These are phyloP conservation scores for Eumerus sabulonum DNA, from an alignment of 2,888 invertebrate genomes.

Conservation along the genomic window DNA sequence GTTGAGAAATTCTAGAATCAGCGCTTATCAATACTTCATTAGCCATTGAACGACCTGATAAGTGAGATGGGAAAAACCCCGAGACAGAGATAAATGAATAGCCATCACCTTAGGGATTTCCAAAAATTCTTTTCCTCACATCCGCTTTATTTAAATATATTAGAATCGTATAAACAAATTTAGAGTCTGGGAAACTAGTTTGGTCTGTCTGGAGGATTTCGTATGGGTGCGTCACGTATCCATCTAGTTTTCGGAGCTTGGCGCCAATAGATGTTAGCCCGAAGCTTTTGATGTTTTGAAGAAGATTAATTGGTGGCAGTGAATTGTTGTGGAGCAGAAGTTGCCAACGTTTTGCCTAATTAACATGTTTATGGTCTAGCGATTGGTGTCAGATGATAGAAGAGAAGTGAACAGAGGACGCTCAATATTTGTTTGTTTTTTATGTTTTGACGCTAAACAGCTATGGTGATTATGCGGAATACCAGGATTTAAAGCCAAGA, in stretches of 20 bases:
- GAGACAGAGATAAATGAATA: conserved; percentile 52
- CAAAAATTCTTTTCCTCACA: conserved; percentile 43
- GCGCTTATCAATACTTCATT: too few species aligned
- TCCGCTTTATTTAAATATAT: conserved; percentile 44
- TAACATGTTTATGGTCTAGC: conserved; percentile 14
- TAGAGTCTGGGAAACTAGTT: too few species aligned
- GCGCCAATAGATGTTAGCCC: conserved; percentile 31
- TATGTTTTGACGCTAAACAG: neutral
- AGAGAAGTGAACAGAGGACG: too few species aligned
- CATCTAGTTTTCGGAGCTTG: conserved; percentile 3
- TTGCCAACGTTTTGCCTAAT: conserved; percentile 36
- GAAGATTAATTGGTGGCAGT: conserved; percentile 31
- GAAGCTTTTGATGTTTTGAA: conserved; percentile 10
- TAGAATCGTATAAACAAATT: conserved; percentile 25
- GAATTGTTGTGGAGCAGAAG: neutral
- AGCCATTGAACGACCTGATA: too few species aligned
- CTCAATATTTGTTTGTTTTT: neutral
- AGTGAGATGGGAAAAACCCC: conserved; percentile 38
- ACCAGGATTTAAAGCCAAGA: too few species aligned
- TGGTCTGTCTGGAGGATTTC: conserved; percentile 10
- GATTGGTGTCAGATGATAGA: neutral
- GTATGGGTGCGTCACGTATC: neutral
- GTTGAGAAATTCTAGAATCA: too few species aligned
- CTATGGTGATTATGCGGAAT: too few species aligned
- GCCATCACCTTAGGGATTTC: conserved; percentile 47